Percentiles rank a stretch among this genome's conserved stretches.
These are phyloP conservation scores for Sebastes trivittatus DNA, from an alignment of 2,797 vertebrate species.

Conservation along the genomic window DNA sequence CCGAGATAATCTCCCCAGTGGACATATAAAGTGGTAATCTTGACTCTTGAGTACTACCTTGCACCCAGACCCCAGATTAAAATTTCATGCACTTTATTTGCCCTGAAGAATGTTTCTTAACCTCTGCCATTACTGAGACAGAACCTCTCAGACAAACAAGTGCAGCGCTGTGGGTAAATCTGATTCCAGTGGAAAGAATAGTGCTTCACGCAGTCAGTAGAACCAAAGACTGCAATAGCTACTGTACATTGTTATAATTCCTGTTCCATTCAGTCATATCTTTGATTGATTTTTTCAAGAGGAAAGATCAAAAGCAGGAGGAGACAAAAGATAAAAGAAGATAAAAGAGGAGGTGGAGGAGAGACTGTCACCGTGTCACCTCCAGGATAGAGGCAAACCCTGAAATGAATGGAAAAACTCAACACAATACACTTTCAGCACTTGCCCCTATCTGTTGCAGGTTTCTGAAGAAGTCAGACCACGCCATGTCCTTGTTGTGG, in stretches of 20 bases:
- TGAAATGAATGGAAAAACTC: constrained; percentile 6
- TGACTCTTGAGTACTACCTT: neutral
- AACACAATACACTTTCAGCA: neutral
- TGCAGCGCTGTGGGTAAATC: neutral
- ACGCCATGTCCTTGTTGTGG: neutral
- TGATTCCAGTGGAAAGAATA: neutral
- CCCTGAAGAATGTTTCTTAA: neutral
- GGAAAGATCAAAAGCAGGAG: constrained; percentile 60
- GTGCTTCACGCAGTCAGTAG: neutral
- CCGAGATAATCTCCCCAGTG: neutral
- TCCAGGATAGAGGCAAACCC: constrained; percentile 7
- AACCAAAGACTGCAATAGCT: neutral
- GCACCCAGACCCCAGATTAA: neutral
- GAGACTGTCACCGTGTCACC: constrained; percentile 41
- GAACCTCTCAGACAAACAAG: neutral
- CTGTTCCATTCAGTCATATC: constrained; percentile 2
- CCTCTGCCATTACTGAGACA: neutral
- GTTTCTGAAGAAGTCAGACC: neutral
- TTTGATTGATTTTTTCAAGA: constrained; percentile 36
- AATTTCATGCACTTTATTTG: neutral
- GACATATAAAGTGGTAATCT: neutral
- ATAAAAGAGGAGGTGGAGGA: constrained; percentile 52
- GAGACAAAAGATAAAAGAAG: constrained; percentile 63
- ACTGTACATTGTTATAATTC: neutral
- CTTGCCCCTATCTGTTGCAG: neutral